Evolutionary conservation across 2,113 vertebrate genomes (phyloP).

Genomic region (Engystomops pustulosus): DNA sequence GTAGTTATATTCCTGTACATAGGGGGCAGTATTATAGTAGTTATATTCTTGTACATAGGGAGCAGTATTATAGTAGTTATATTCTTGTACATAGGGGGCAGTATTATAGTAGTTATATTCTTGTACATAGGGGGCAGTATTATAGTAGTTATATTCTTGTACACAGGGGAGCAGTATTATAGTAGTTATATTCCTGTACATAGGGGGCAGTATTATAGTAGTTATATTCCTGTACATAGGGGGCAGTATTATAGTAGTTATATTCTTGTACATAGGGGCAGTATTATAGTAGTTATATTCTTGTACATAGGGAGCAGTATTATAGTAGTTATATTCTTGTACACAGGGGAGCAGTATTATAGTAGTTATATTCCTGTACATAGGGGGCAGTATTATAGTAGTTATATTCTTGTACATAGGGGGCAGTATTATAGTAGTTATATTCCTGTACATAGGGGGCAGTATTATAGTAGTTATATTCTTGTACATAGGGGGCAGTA

Average conservation of each 20-base stretch:
- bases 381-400: conserved; percentile 4
- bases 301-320: background rate
- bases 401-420: conserved; percentile 14
- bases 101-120: conserved; percentile 14
- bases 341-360: background rate
- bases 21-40: background rate
- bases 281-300: conserved; percentile 15
- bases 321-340: conserved; percentile 5
- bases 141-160: conserved; percentile 8
- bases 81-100: background rate
- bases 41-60: background rate
- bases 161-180: conserved; percentile 1
- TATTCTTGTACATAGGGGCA: conserved; percentile 10
- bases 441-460: conserved; percentile 3
- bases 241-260: background rate
- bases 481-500: background rate
- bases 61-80: background rate
- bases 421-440: background rate
- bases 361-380: conserved; percentile 5
- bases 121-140: background rate
- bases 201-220: conserved; percentile 6
- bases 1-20: background rate
- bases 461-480: conserved; percentile 21
- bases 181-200: background rate
- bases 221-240: conserved; percentile 6